Evolutionary conservation across 2,888 invertebrate genomes (phyloP).

Genomic region (Endotricha flammealis): DNA sequence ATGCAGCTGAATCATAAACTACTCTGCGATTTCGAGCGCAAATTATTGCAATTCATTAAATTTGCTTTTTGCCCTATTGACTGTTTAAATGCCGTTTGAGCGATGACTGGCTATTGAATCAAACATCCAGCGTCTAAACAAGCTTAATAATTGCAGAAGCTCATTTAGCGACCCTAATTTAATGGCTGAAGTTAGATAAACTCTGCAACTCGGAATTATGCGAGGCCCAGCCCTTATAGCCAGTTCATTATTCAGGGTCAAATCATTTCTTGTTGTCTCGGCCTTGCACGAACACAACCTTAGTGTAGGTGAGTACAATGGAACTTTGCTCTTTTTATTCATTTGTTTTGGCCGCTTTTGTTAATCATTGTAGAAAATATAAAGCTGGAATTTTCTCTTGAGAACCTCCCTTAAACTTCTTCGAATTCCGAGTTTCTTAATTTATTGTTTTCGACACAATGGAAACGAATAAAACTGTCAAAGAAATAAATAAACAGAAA

Average conservation of each 20-base stretch:
- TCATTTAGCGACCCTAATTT: constrained; percentile 42
- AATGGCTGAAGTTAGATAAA: constrained; percentile 38
- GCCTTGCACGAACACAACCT: neutral
- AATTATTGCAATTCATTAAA: constrained; percentile 15
- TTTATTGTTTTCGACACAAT: constrained; percentile 23
- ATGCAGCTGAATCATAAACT: constrained; percentile 13
- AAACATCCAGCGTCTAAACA: constrained; percentile 28
- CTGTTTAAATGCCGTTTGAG: constrained; percentile 12
- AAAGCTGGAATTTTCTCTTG: constrained; percentile 23
- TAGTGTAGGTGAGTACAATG: too few relatives aligned
- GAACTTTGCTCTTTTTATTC: constrained; percentile 15
- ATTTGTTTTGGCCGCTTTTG: constrained; percentile 14
- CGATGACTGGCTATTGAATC: constrained; percentile 22
- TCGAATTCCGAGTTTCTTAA: constrained; percentile 24
- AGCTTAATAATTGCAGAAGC: constrained; percentile 36
- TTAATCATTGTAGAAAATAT: constrained; percentile 24
- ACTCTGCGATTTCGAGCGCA: constrained; percentile 9
- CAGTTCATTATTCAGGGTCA: constrained; percentile 21
- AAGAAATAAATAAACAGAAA: constrained; percentile 9
- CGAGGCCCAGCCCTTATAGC: constrained; percentile 16
- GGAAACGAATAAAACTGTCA: constrained; percentile 17
- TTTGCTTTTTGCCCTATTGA: constrained; percentile 7
- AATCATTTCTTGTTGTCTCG: constrained; percentile 12
- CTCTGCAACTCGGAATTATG: constrained; percentile 25
- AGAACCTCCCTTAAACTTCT: constrained; percentile 19